Evolutionary conservation across 2,797 vertebrate genomes (phyloP).

Genomic region (Poecilia picta): DNA sequence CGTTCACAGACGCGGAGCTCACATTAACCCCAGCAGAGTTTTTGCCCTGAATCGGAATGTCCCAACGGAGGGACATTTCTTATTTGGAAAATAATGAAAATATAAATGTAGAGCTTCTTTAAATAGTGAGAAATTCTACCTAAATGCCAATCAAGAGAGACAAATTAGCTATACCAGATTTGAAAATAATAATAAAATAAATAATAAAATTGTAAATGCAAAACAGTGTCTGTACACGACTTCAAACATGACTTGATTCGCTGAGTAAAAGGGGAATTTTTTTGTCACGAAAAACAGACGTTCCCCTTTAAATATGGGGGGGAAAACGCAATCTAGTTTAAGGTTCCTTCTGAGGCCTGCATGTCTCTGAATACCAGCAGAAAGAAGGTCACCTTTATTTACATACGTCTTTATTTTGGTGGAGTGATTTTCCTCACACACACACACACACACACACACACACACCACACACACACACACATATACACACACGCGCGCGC

Average conservation of each 20-base stretch:
- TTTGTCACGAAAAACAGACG: background rate
- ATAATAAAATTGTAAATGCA: background rate
- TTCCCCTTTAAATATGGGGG: background rate
- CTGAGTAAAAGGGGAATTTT: background rate
- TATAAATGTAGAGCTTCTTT: background rate
- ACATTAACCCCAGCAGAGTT: background rate
- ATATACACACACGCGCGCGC: background rate
- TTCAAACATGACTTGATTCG: background rate
- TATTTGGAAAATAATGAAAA: background rate
- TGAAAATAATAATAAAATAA: background rate
- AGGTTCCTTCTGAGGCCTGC: slow-evolving; percentile 4
- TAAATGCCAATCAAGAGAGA: background rate
- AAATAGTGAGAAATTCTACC: background rate
- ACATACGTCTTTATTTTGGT: slow-evolving; percentile 33
- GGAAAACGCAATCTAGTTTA: background rate
- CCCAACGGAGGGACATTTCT: background rate
- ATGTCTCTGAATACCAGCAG: background rate
- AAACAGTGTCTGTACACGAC: background rate
- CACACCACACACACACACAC: background rate
- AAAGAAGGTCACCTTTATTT: slow-evolving; percentile 41
- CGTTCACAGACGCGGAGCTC: background rate
- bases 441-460: background rate
- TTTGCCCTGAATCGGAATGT: background rate
- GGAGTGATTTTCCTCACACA: slow-evolving; percentile 22
- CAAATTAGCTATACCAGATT: background rate